These are phyloP conservation scores for Heptranchias perlo DNA, from an alignment of 2,113 vertebrate species.

Conservation along the genomic window DNA sequence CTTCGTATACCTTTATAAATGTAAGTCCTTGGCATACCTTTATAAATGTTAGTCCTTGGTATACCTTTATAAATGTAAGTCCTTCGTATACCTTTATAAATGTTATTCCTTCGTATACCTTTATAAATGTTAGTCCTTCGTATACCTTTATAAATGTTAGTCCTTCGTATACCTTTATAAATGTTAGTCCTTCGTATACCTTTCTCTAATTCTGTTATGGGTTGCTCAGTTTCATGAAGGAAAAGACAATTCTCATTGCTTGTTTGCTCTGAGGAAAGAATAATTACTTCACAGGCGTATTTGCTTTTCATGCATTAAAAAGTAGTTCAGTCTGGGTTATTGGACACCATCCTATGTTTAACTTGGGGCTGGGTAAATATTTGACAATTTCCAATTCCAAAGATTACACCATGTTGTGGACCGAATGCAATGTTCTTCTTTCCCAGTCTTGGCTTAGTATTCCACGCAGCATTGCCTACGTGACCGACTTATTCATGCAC, in stretches of 20 bases:
- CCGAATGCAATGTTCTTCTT: background rate
- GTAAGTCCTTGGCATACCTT: too few species aligned
- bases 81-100: too few species aligned
- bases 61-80: too few species aligned
- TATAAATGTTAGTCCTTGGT: too few species aligned
- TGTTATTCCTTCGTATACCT: too few species aligned
- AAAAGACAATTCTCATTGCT: background rate
- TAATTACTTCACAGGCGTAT: background rate
- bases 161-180: too few species aligned
- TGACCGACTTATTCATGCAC: background rate
- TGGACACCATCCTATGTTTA: background rate
- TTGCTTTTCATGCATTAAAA: background rate
- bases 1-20: too few species aligned
- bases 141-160: too few species aligned
- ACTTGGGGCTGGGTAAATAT: background rate
- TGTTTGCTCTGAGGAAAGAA: background rate
- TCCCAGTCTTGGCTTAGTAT: background rate
- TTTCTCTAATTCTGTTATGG: background rate
- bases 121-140: too few species aligned
- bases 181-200: background rate
- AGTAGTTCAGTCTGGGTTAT: background rate
- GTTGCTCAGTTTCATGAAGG: background rate
- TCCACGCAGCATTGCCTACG: background rate
- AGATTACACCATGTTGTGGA: background rate
- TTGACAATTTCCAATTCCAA: background rate